phyloP scores from a whole-genome alignment of 2,113 vertebrate species.

The Esox niger region DNA sequence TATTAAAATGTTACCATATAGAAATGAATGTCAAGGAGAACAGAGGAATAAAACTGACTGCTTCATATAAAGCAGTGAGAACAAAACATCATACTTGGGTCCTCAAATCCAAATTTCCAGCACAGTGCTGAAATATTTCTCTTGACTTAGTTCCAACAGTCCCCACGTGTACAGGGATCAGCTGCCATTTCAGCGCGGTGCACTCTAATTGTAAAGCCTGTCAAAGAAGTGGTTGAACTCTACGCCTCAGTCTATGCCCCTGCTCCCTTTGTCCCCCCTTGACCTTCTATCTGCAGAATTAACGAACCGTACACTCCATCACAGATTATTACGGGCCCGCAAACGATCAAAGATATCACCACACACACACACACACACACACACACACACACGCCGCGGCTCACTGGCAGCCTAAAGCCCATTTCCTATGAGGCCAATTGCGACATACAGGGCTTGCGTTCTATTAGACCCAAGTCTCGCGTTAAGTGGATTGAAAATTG shows the following conservation, averaged over 20 bases:
- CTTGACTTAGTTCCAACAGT: too few species aligned
- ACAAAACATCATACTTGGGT: too few species aligned
- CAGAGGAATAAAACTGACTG: too few species aligned
- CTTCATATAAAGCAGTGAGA: too few species aligned
- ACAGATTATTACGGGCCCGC: neutral
- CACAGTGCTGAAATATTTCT: too few species aligned
- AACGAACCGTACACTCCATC: constrained; percentile 4
- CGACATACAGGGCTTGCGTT: neutral
- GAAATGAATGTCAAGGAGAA: too few species aligned
- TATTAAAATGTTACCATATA: too few species aligned
- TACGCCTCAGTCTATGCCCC: neutral
- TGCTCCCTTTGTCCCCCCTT: neutral
- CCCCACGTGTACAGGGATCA: neutral
- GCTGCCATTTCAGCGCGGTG: neutral
- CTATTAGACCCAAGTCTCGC: neutral
- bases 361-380: neutral
- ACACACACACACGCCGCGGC: neutral
- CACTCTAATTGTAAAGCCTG: neutral
- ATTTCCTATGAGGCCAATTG: neutral
- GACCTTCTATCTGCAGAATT: neutral
- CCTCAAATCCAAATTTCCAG: too few species aligned
- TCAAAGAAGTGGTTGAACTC: neutral
- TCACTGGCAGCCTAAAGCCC: constrained; percentile 1
- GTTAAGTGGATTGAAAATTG: neutral
- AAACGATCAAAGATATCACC: constrained; percentile 3